Evolutionary conservation across 2,888 invertebrate species (phyloP), one percentile per base, ranked within the genome.

Genomic region (Thera britannica): DNA sequence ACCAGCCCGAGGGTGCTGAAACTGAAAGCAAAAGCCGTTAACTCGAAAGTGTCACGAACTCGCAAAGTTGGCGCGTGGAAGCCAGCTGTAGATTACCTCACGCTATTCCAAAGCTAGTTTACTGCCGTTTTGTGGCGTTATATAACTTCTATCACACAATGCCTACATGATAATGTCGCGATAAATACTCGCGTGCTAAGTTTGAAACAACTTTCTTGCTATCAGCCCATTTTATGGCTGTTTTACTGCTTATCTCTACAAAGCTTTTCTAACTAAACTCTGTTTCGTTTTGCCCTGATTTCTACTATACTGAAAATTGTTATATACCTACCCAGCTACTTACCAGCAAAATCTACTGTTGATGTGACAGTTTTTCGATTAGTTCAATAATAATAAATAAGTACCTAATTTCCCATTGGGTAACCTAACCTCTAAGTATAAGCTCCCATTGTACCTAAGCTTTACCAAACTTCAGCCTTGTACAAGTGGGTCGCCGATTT

Each of bases 81-180:
- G 56, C 52, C 66, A 69, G 76, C 76, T 79, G 81, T 85, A 84
- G 87, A 89, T 87, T 86, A 83, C 81, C 77, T 80, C 86, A 87
- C 87, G 85, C 86, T 71, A 85, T 75, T 78, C 60, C 61, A 48
- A 58, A 83, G 79, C 80, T 80, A 83, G 81, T 85, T 86, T 79
- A 79, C 78, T 79, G 74, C 77, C 76, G 81, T 84, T 83, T 67
- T 72, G 80, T 66, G 76, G 81, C 65, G 65, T 82, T 87, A 87
- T 88, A 87, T 85, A 88, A 89, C 81, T 90, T 89, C 82, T 78
- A 84, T 84, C 82, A 84, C 79, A 81, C 73, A 75, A 80, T 78
- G 75, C 78, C 79, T 75, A 75, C 76, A 75, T 77, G 82, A 85
- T 85, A 76, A 77, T 79, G 81, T 81, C 75, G 80, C 82, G 83